Conservation (phyloP, 2,113 vertebrate genomes). For the Sorex fumeus region DNA sequence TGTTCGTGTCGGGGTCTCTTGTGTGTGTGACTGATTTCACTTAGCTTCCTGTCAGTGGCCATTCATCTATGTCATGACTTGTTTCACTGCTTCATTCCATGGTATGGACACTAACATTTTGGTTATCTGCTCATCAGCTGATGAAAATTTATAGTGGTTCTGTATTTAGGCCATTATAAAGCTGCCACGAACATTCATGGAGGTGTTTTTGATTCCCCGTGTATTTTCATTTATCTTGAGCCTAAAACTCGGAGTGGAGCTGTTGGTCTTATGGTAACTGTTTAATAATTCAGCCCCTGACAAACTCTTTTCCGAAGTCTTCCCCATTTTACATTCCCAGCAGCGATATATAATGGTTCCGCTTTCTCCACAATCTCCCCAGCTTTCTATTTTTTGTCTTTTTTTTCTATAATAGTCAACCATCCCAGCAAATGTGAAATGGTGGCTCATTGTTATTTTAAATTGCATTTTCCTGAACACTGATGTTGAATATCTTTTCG, state of each 20-base stretch:
- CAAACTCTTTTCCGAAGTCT: conserved; percentile 16
- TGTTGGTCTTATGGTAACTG: background rate
- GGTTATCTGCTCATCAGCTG: background rate
- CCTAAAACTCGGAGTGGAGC: background rate
- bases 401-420: background rate
- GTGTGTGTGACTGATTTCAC: background rate
- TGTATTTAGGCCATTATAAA: background rate
- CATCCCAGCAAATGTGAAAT: background rate
- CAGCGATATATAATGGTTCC: background rate
- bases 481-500: background rate
- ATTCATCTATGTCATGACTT: background rate
- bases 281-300: conserved; percentile 17
- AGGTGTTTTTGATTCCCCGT: background rate
- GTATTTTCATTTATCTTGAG: conserved; percentile 16
- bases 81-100: background rate
- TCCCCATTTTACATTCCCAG: background rate
- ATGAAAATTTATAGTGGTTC: background rate
- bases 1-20: background rate
- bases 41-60: background rate
- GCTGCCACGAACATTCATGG: background rate
- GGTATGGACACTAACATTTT: background rate
- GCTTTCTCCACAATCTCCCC: background rate
- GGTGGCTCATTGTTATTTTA: background rate
- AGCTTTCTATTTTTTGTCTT: background rate
- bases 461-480: background rate